These are phyloP conservation scores for Neoascia interrupta DNA, from an alignment of 2,888 invertebrate genomes.

Conservation along the genomic window DNA sequence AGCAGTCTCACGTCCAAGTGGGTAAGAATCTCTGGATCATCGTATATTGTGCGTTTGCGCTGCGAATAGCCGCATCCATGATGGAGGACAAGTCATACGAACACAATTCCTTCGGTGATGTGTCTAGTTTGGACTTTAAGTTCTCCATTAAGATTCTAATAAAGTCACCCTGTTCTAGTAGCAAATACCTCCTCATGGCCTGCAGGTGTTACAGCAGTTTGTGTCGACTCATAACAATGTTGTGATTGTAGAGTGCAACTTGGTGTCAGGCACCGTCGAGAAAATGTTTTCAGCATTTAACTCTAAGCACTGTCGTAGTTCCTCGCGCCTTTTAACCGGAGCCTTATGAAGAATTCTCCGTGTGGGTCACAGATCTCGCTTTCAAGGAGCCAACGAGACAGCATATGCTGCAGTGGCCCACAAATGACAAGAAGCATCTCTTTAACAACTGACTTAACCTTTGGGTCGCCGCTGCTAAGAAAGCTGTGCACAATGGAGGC, in stretches of 20 bases:
- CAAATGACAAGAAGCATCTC: conserved; percentile 87
- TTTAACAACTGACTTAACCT: conserved; percentile 83
- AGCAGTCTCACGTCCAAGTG: conserved; percentile 91
- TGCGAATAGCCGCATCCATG: conserved; percentile 91
- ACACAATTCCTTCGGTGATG: conserved; percentile 91
- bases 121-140: conserved; percentile 93
- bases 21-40: conserved; percentile 93
- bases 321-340: conserved; percentile 83
- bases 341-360: conserved; percentile 94
- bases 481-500: conserved; percentile 92
- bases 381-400: conserved; percentile 94
- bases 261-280: conserved; percentile 85
- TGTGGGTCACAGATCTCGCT: conserved; percentile 95
- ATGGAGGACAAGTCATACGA: conserved; percentile 93
- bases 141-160: conserved; percentile 95
- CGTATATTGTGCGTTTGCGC: conserved; percentile 96
- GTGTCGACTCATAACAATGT: conserved; percentile 92
- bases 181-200: conserved; percentile 92
- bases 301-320: conserved; percentile 81
- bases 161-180: conserved; percentile 98
- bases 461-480: conserved; percentile 90
- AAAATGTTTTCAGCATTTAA: conserved; percentile 78
- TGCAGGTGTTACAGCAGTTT: conserved; percentile 94
- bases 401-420: conserved; percentile 89
- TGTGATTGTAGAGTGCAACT: conserved; percentile 89